Evolutionary conservation across 2,888 invertebrate species (phyloP).

Genomic region (Drosophila seclusa): DNA sequence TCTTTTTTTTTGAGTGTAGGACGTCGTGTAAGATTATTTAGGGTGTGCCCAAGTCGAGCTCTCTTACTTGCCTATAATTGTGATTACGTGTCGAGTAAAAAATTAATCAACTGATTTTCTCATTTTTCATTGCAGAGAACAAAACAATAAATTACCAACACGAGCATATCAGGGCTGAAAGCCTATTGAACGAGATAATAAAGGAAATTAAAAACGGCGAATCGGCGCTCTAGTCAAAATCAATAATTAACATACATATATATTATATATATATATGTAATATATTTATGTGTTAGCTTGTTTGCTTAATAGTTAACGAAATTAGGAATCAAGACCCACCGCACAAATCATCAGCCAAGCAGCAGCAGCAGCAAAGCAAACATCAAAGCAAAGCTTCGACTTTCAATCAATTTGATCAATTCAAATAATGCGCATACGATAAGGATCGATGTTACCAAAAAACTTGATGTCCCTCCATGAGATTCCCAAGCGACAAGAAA

Average conservation of each 20-base stretch:
- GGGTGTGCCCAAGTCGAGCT: neutral
- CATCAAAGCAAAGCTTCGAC: slow-evolving; percentile 37
- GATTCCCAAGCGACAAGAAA: slow-evolving; percentile 85
- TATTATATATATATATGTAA: slow-evolving; percentile 3
- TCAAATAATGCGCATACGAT: slow-evolving; percentile 85
- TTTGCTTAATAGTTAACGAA: neutral
- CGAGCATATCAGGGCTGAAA: slow-evolving; percentile 63
- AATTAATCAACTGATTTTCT: slow-evolving; percentile 13
- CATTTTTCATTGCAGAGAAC: slow-evolving; percentile 56
- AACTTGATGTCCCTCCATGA: slow-evolving; percentile 85
- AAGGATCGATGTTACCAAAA: slow-evolving; percentile 85
- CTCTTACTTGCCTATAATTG: neutral
- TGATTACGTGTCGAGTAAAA: neutral
- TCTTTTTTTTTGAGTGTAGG: neutral
- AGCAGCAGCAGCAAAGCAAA: neutral
- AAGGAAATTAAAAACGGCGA: slow-evolving; percentile 23
- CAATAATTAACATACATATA: slow-evolving; percentile 17
- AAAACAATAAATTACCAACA: slow-evolving; percentile 39
- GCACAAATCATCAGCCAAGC: slow-evolving; percentile 35
- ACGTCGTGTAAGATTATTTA: neutral
- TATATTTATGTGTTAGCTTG: neutral
- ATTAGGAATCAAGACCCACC: slow-evolving; percentile 24
- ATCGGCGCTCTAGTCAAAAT: slow-evolving; percentile 46
- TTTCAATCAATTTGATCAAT: slow-evolving; percentile 75
- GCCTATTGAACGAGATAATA: slow-evolving; percentile 27